Percentiles rank a stretch among this genome's conserved stretches.
phyloP scores from a whole-genome alignment of 1,140 invertebrate species.

The Sminthurides bifidus region DNA sequence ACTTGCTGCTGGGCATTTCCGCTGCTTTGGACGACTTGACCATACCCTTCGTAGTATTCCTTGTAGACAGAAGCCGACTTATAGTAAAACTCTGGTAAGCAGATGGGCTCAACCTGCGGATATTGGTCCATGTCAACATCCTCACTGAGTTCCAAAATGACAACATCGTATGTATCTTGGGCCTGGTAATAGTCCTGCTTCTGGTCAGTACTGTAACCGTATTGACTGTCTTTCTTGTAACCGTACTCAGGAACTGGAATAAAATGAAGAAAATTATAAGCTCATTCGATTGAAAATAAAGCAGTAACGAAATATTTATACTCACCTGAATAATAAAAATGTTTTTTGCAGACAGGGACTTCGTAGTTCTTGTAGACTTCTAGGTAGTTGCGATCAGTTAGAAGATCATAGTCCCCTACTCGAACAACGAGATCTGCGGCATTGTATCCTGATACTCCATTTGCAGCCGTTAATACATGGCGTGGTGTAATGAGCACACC shows the following conservation, averaged over 20 bases:
- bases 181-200: slow-evolving; percentile 1
- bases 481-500: slow-evolving; percentile 23
- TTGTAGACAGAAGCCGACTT: slow-evolving; percentile 19
- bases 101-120: slow-evolving; percentile 23
- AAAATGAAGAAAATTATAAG: not conserved
- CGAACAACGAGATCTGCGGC: slow-evolving; percentile 17
- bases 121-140: slow-evolving; percentile 28
- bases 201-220: not conserved
- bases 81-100: slow-evolving; percentile 27
- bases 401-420: slow-evolving; percentile 26
- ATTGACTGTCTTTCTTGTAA: not conserved
- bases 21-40: not conserved
- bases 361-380: slow-evolving; percentile 28
- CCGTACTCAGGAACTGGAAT: slow-evolving; percentile 12
- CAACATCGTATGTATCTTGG: slow-evolving; percentile 17
- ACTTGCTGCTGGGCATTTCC: not conserved
- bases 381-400: slow-evolving; percentile 24
- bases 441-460: slow-evolving; percentile 14
- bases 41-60: slow-evolving; percentile 17
- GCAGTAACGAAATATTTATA: not conserved
- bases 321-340: slow-evolving; percentile 25
- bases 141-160: slow-evolving; percentile 23
- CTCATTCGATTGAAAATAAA: not conserved
- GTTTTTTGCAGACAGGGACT: slow-evolving; percentile 24
- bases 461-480: slow-evolving; percentile 24